Conservation (phyloP, 2,113 vertebrate species). For the human region GRCh38 chr6:129538501-129539000, state of each 20-base stretch:
- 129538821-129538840: constrained; percentile 42
- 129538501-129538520: constrained; percentile 62
- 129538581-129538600: constrained; percentile 74
- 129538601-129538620: constrained; percentile 84
- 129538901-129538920: neutral
- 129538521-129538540: constrained; percentile 68
- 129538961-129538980: neutral
- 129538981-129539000: neutral
- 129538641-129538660: constrained; percentile 83
- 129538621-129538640: constrained; percentile 78
- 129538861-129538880: constrained; percentile 71
- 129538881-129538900: constrained; percentile 64
- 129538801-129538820: constrained; percentile 55
- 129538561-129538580: constrained; percentile 80
- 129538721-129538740: constrained; percentile 46
- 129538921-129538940: constrained; percentile 42
- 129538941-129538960: neutral
- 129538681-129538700: constrained; percentile 69
- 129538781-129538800: constrained; percentile 69
- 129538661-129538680: constrained; percentile 67
- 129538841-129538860: constrained; percentile 69
- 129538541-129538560: constrained; percentile 73
- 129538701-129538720: constrained; percentile 80
- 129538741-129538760: constrained; percentile 56
- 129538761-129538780: constrained; percentile 67